Base-by-base conservation (phyloP, 2,888 invertebrate genomes). In the Tinea trinotella region DNA sequence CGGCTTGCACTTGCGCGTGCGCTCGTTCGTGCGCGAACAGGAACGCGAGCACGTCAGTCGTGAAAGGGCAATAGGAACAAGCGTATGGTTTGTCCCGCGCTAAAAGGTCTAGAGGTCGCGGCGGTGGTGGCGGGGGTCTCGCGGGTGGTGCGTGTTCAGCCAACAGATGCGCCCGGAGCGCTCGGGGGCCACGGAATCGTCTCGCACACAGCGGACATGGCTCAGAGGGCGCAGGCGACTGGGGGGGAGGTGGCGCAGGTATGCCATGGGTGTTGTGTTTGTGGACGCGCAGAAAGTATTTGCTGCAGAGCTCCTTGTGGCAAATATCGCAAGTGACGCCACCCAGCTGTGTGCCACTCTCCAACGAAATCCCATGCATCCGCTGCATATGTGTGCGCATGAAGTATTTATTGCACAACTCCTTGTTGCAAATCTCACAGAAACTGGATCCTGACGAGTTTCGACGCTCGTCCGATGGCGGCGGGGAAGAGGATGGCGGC, bases 351-450 rank as follows among this genome's bases (percentile, higher is more conserved):
- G 96, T 93, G 15, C 95, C 96, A 67, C 95, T 95, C 77, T 96
- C 96, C 52, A 97, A 92, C 71, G 96, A 95, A 64, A 97, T 97
- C 46, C 96, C 96, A 77, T 97, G 99, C 96, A 99, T 98, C 72
- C 98, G 92, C 71, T 97, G 93, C 96, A 98, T 98, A 86, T 99
- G 99, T 1, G 98, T 99, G 75, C 98, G 97, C 93, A 99, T 96
- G 80, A 99, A 99, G 76, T 99, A 99, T 79, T 99, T 99, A 87
- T 99, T 99, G 87, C 99, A 99, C 63, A 99, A 87, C 82, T 99
- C 98, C 80, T 98, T 98, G 87, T 98, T 98, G 82, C 98, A 98
- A 59, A 98, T 97, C 74, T 97, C 97, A 74, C 98, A 98, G 75
- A 96, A 97, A 68, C 96, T 96, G 58, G 93, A 94, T 1, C 94